A percentile compares a stretch with the other conserved stretches of the same genome.
Conservation (phyloP, 2,888 invertebrate genomes). For the Synanthedon myopaeformis region DNA sequence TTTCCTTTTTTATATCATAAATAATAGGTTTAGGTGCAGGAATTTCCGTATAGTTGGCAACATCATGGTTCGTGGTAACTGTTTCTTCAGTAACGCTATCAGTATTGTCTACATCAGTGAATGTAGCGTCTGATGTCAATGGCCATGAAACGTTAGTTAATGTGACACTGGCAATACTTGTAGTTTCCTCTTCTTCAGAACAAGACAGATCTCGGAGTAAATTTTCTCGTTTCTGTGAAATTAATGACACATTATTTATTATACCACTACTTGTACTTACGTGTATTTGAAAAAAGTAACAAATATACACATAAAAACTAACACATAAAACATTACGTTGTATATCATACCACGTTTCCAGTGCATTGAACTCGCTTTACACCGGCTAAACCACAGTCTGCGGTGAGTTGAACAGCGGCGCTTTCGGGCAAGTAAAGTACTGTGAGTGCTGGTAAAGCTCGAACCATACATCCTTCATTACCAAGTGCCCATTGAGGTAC, state of each 20-base stretch:
- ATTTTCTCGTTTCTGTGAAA: constrained; percentile 71
- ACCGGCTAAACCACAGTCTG: constrained; percentile 81
- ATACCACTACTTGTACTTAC: too few species aligned
- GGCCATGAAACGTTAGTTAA: constrained; percentile 27
- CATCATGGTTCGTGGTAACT: constrained; percentile 32
- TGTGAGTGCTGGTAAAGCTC: constrained; percentile 78
- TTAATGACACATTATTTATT: not conserved
- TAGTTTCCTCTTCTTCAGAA: constrained; percentile 55
- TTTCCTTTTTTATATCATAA: not conserved
- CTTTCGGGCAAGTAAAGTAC: constrained; percentile 82
- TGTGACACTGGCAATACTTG: constrained; percentile 24
- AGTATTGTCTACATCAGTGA: constrained; percentile 35
- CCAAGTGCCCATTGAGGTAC: constrained; percentile 82
- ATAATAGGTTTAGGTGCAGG: constrained; percentile 18
- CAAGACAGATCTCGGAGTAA: constrained; percentile 72
- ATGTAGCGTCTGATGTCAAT: constrained; percentile 23
- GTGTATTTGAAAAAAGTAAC: not conserved
- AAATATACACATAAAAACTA: too few species aligned
- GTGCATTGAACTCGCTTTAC: constrained; percentile 80
- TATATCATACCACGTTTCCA: constrained; percentile 75
- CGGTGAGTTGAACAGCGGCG: constrained; percentile 79
- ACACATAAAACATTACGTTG: not conserved
- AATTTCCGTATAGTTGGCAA: constrained; percentile 21
- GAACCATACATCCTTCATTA: constrained; percentile 76
- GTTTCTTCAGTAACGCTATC: constrained; percentile 35